A percentile compares a stretch with the other conserved stretches of the same genome.
Evolutionary conservation across 2,113 vertebrate genomes (phyloP).

Genomic region (Psittacara wagleri): DNA sequence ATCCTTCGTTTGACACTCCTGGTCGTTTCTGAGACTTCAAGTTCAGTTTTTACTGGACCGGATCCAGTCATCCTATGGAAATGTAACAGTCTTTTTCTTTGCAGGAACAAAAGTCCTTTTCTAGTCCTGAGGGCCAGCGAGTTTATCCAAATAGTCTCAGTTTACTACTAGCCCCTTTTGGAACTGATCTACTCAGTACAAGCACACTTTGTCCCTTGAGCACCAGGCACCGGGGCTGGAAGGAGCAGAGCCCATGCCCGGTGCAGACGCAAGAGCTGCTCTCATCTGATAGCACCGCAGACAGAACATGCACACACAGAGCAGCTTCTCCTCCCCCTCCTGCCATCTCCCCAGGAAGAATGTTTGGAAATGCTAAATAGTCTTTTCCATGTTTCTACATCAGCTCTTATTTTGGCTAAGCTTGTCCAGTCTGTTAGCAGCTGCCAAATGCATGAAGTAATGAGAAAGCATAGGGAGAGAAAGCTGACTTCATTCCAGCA

Average conservation of each 20-base stretch:
- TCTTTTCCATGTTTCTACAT: constrained; percentile 27
- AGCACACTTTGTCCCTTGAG: constrained; percentile 69
- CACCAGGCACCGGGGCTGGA: background rate
- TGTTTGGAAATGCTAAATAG: background rate
- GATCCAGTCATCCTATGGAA: constrained; percentile 72
- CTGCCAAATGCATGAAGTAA: constrained; percentile 55
- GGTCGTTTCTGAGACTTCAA: constrained; percentile 49
- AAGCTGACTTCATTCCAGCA: constrained; percentile 40
- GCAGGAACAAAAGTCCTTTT: constrained; percentile 81
- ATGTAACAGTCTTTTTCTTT: constrained; percentile 52
- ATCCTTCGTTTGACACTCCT: constrained; percentile 69
- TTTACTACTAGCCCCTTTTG: constrained; percentile 70
- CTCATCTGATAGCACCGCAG: background rate
- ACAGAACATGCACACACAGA: background rate
- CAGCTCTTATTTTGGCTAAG: constrained; percentile 29
- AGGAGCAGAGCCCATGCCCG: background rate
- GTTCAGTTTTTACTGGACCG: constrained; percentile 73
- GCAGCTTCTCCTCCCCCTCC: background rate
- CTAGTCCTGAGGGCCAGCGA: constrained; percentile 69
- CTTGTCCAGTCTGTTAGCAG: background rate
- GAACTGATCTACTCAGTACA: constrained; percentile 58
- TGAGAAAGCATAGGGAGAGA: background rate
- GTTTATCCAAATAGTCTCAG: constrained; percentile 83
- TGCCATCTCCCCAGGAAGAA: background rate
- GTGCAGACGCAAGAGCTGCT: background rate